A percentile compares a stretch with the other conserved stretches of the same genome.
Evolutionary conservation across 2,888 invertebrate genomes (phyloP).

Genomic region (Kryphioiulus occultus): DNA sequence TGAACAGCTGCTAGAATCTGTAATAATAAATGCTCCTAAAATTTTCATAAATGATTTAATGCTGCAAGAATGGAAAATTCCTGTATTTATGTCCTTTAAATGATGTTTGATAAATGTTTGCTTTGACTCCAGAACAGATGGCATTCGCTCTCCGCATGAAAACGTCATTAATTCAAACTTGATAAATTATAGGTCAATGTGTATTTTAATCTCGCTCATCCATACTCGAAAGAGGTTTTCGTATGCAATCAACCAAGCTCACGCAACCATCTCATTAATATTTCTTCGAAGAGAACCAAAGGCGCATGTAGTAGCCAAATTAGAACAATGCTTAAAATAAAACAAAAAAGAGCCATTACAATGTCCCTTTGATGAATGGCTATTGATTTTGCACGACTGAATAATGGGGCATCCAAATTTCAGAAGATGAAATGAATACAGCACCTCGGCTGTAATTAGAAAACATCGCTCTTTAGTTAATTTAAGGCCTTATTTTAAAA

Average conservation of each 20-base stretch:
- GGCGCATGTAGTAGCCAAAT: not conserved
- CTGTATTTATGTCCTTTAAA: not conserved
- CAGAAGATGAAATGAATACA: not conserved
- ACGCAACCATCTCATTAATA: constrained; percentile 37
- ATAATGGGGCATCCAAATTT: not conserved
- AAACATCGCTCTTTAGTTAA: not conserved
- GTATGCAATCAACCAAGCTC: constrained; percentile 21
- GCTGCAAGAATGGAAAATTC: not conserved
- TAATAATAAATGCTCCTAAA: not conserved
- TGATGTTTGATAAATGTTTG: constrained; percentile 36
- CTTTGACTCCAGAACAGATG: constrained; percentile 37
- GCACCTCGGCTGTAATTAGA: not conserved
- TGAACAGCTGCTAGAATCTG: not conserved
- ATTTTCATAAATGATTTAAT: constrained; percentile 12
- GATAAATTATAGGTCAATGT: constrained; percentile 33
- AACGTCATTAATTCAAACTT: constrained; percentile 29
- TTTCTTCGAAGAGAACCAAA: not conserved
- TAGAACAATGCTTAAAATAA: constrained; percentile 18
- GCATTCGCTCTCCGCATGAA: constrained; percentile 36
- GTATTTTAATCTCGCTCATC: constrained; percentile 31
- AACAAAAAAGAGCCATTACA: not conserved
- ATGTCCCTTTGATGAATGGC: not conserved
- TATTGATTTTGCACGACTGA: constrained; percentile 20
- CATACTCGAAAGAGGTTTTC: constrained; percentile 13
- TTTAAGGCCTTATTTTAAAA: too few species aligned